Evolutionary conservation across 2,797 vertebrate species (phyloP).

Genomic region (Allobates femoralis): DNA sequence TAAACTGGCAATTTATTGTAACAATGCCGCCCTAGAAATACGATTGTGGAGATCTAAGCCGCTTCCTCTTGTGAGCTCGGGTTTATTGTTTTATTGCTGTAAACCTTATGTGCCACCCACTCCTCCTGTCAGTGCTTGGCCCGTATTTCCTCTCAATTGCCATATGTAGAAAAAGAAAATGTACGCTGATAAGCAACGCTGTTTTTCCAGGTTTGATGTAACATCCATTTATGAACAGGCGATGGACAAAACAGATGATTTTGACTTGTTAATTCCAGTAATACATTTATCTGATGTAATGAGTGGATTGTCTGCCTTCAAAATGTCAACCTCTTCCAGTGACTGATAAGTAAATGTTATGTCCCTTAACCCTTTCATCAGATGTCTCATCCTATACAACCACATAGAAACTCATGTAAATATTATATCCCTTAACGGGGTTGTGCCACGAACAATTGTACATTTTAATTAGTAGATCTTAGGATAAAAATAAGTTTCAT

Average conservation of each 20-base stretch:
- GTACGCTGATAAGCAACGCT: constrained; percentile 22
- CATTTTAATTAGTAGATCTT: too few relatives aligned
- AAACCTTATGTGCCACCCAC: constrained; percentile 52
- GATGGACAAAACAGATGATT: neutral
- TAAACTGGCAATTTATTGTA: constrained; percentile 47
- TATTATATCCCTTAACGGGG: too few relatives aligned
- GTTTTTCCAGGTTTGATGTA: neutral
- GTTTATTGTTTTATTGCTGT: constrained; percentile 56
- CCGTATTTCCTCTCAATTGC: constrained; percentile 28
- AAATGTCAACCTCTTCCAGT: neutral
- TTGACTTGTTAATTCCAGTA: constrained; percentile 13
- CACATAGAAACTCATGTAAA: too few relatives aligned
- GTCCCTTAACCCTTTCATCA: neutral
- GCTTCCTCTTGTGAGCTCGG: constrained; percentile 42
- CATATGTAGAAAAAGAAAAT: constrained; percentile 25
- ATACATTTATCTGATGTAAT: constrained; percentile 17
- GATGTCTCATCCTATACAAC: too few relatives aligned
- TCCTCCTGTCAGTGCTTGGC: constrained; percentile 25
- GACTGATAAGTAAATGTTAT: constrained; percentile 7
- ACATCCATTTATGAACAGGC: neutral
- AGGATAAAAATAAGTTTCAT: too few relatives aligned
- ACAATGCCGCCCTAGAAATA: constrained; percentile 21
- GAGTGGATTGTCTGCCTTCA: neutral
- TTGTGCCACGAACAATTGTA: too few relatives aligned
- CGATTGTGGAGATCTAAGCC: constrained; percentile 25